A percentile compares a stretch with the other conserved stretches of the same genome.
These are phyloP conservation scores for Rhingia campestris DNA, from an alignment of 2,888 invertebrate species.

Conservation along the genomic window DNA sequence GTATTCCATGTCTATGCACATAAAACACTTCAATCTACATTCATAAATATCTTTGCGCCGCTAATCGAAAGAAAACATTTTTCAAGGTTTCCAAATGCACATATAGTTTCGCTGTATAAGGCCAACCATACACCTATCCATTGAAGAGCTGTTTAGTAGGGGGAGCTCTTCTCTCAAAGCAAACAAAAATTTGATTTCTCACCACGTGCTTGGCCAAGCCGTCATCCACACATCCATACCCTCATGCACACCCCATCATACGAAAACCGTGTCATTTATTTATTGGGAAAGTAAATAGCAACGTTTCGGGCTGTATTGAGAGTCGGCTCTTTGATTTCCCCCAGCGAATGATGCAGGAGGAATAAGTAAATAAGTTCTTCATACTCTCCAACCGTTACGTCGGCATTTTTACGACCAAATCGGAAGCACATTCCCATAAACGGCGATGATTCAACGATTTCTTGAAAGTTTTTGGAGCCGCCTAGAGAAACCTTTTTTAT, in stretches of 20 bases:
- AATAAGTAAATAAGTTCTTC: slow-evolving; percentile 60
- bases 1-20: slow-evolving; percentile 15
- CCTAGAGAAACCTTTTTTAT: slow-evolving; percentile 13
- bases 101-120: background rate
- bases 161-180: slow-evolving; percentile 22
- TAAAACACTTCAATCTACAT: slow-evolving; percentile 19
- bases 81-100: slow-evolving; percentile 41
- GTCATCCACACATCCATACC: slow-evolving; percentile 2
- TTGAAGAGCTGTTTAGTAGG: background rate
- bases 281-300: slow-evolving; percentile 66
- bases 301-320: background rate
- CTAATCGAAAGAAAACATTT: slow-evolving; percentile 47
- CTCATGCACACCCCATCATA: slow-evolving; percentile 4
- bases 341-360: slow-evolving; percentile 50
- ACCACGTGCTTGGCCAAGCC: slow-evolving; percentile 42
- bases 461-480: slow-evolving; percentile 49
- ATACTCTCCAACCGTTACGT: slow-evolving; percentile 50
- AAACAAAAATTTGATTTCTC: slow-evolving; percentile 41
- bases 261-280: slow-evolving; percentile 52
- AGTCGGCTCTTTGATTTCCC: slow-evolving; percentile 45
- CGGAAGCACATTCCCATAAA: slow-evolving; percentile 54
- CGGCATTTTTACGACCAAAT: slow-evolving; percentile 59
- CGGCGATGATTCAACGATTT: slow-evolving; percentile 53
- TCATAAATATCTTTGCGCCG: slow-evolving; percentile 37
- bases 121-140: slow-evolving; percentile 9